Evolutionary conservation across 2,113 vertebrate genomes (phyloP), one percentile per base, ranked within the genome.

Genomic region (Polypterus bichir): DNA sequence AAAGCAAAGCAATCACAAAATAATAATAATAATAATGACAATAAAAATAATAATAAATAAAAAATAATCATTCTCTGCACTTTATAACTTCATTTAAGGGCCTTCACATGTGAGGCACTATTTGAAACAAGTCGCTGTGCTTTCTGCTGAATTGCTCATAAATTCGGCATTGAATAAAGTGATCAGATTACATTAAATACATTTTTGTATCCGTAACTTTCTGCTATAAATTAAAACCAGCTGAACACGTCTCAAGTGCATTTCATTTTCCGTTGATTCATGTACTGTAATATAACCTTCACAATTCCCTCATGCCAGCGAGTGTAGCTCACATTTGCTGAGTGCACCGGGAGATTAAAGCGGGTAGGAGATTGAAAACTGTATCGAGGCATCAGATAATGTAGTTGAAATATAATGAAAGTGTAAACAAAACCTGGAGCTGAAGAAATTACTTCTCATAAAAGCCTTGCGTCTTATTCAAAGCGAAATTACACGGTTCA

Each of bases 201-300:
- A 85, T 89, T 86, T 89, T 88, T 80, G 75, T 88, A 86, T 90
- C 86, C 81, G 65, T 78, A 84, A 87, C 81, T 86, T 87, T 88
- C 78, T 79, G 79, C 82, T 84, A 90, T 91, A 89, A 93, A 93
- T 96, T 92, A 93, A 92, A 92, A 91, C 82, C 86, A 86, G 85
- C 80, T 92, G 88, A 89, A 88, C 81, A 64, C 72, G 82, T 91
- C 89, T 92, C 88, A 78, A 89, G 89, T 83, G 88, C 88, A 90
- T 92, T 93, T 91, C 84, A 90, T 92, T 93, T 94, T 81, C 80
- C 1, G 47, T 90, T 92, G 90, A 94, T 96, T 93, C 88, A 90
- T 90, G 83, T 68, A 78, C 81, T 86, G 87, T 87, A 93, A 94
- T 89, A 88, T 90, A 89, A 91, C 76, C 83, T 87, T 89, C 88